A percentile compares a stretch with the other conserved stretches of the same genome.
Conservation (phyloP, 2,888 invertebrate species). For the Abrostola triplasia region DNA sequence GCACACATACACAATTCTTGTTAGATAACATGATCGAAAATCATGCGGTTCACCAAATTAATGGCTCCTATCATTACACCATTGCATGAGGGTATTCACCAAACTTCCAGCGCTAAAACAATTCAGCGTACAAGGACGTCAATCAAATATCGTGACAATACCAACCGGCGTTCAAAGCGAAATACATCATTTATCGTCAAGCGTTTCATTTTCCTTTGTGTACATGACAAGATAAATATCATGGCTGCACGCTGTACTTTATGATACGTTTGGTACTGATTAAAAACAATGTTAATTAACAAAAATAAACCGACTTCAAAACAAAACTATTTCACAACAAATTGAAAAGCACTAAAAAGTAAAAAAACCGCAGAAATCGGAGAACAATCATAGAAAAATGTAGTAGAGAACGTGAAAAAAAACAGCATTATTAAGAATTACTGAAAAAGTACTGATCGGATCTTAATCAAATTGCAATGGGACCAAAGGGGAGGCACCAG, state of each 20-base stretch:
- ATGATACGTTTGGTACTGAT: neutral
- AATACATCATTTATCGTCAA: conserved; percentile 68
- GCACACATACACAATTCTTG: no score
- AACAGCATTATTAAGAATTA: no score
- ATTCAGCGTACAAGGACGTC: conserved; percentile 57
- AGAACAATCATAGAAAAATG: no score
- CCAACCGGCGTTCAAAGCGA: conserved; percentile 63
- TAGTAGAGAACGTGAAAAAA: no score
- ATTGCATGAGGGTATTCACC: conserved; percentile 22
- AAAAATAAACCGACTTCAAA: no score
- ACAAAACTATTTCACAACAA: no score
- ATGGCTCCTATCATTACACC: conserved; percentile 43
- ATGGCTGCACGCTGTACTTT: conserved; percentile 1
- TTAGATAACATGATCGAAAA: conserved; percentile 12
- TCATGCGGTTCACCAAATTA: conserved; percentile 43
- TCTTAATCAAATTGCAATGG: no score
- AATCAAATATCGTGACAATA: conserved; percentile 69
- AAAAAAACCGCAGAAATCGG: no score
- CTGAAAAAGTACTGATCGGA: no score
- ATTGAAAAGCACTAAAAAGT: no score
- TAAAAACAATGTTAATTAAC: no score
- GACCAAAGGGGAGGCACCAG: no score
- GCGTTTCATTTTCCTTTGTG: conserved; percentile 55
- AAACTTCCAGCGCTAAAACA: conserved; percentile 49
- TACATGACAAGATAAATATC: conserved; percentile 47